A percentile compares a stretch with the other conserved stretches of the same genome.
Conservation (phyloP, 2,888 invertebrate genomes). For the Seira sanloemensis region DNA sequence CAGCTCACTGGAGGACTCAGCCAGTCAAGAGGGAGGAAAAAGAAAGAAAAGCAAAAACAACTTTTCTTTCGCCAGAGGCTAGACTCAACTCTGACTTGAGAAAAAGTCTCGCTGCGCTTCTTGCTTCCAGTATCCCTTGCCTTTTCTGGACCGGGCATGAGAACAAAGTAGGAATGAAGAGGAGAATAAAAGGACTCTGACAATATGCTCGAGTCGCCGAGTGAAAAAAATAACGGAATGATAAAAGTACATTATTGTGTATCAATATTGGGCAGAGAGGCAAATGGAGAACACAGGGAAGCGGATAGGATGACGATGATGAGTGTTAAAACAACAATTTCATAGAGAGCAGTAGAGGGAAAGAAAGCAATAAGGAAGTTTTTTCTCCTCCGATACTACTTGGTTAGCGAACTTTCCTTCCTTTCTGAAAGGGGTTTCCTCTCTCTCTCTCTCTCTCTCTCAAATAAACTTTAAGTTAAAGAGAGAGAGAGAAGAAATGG, state of each 20-base stretch:
- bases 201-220: not conserved
- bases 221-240: not conserved
- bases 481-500: conserved; percentile 7
- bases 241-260: conserved; percentile 34
- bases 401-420: not conserved
- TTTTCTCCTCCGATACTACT: conserved; percentile 23
- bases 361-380: conserved; percentile 29
- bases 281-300: not conserved
- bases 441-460: conserved; percentile 41
- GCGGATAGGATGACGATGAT: conserved; percentile 26
- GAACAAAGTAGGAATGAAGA: conserved; percentile 33
- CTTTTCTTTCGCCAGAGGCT: conserved; percentile 47
- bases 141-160: conserved; percentile 12
- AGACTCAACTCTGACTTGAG: not conserved
- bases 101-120: too few relatives aligned
- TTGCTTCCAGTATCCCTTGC: conserved; percentile 7
- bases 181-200: not conserved
- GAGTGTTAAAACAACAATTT: conserved; percentile 5
- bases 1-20: not conserved
- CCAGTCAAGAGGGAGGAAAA: conserved; percentile 20
- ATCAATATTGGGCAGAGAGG: conserved; percentile 40
- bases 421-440: conserved; percentile 37
- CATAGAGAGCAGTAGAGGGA: not conserved
- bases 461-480: conserved; percentile 21
- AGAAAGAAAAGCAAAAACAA: conserved; percentile 33